Conservation (phyloP, 1,140 invertebrate species). For the Ostrea denselamellosa region DNA sequence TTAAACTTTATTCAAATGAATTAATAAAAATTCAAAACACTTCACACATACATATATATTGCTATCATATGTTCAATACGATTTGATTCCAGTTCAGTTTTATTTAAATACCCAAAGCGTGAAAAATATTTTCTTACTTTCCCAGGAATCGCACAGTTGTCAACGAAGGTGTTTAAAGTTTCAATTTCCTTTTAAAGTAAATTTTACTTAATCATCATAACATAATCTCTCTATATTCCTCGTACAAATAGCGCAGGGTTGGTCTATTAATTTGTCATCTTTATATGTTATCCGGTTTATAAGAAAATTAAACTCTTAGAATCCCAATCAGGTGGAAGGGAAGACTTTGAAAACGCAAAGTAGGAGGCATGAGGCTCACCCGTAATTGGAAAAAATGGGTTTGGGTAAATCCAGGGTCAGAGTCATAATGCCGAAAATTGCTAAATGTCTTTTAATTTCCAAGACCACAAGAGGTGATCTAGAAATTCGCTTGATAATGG, state of each 20-base stretch:
- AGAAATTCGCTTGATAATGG: conserved; percentile 28
- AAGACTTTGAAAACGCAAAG: conserved; percentile 24
- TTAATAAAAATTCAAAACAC: background rate
- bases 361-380: conserved; percentile 12
- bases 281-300: conserved; percentile 31
- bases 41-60: background rate
- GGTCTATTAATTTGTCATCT: conserved; percentile 37
- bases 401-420: conserved; percentile 27
- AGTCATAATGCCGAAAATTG: conserved; percentile 28
- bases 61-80: background rate
- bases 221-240: conserved; percentile 8
- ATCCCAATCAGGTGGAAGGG: conserved; percentile 15
- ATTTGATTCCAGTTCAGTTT: background rate
- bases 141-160: conserved; percentile 27
- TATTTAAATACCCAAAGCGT: background rate
- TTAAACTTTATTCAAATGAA: background rate
- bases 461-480: conserved; percentile 32
- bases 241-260: conserved; percentile 20
- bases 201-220: conserved; percentile 30
- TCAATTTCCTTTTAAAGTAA: conserved; percentile 24
- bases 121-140: background rate
- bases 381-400: conserved; percentile 32
- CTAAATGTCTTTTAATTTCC: conserved; percentile 37
- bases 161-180: conserved; percentile 25
- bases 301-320: conserved; percentile 33